Base-by-base conservation (phyloP, 1,140 invertebrate species). In the Drosophila lowei region DNA sequence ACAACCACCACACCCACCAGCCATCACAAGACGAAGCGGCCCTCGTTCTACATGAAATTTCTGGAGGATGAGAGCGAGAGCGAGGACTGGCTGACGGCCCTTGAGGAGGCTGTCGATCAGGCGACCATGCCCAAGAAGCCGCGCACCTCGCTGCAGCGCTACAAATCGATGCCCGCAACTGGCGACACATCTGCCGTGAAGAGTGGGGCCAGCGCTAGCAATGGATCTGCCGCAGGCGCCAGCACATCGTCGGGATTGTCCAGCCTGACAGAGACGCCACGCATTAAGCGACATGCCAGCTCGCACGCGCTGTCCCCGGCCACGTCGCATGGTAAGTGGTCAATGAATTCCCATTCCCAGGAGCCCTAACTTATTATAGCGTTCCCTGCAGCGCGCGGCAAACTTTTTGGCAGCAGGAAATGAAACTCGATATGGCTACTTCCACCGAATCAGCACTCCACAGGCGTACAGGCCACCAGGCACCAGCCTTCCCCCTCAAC, bases 31-130 rank as follows among this genome's bases (percentile, higher is more conserved):
- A 66, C 86, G 0, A 90, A 90, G 48, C 75, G 84, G 5, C 64
- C 86, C 0, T 91, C 90, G 5, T 85, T 85, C 50, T 91, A 91
- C 58, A 90, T 90, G 89, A 90, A 90, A 44, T 91, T 91, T 54
- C 59, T 91, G 16, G 89, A 91, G 46, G 90, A 91, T 59, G 90
- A 90, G 18, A 77, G 70, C 41, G 81, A 85, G 25, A 54, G 72
- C 4, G 89, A 91, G 43, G 90, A 91, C 56, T 91, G 79, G 77
- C 73, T 91, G 23, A 49, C 42, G 6, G 80, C 83, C 6, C 50
- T 91, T 6, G 90, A 91, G 42, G 89, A 91, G 52, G 90, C 58
- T 4, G 59, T 85, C 61, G 44, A 79, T 5, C 73, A 79, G 42
- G 88, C 89, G 8, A 66, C 66, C 0, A 65, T 85, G 30, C 52